Base-by-base conservation (phyloP, 2,888 invertebrate genomes). In the Ectropis crepuscularia region DNA sequence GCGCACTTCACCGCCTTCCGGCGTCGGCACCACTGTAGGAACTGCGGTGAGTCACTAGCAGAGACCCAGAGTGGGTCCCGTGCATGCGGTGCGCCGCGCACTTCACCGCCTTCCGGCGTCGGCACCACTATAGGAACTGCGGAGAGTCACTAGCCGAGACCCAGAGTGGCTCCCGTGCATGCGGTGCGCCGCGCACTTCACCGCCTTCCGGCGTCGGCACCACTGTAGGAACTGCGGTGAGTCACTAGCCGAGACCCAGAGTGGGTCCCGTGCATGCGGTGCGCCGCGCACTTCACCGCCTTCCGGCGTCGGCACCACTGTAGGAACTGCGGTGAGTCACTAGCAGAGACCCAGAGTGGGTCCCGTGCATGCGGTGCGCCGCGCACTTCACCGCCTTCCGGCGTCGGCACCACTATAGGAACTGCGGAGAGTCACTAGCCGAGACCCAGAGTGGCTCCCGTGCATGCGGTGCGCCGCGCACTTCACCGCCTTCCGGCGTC, bases 261-360 rank as follows among this genome's bases (percentile, higher is more conserved):
- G 58, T 99, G 99, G 99, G 96, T 99, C 65, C 99, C 99, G 61
- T 99, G 99, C 88, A 98, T 98, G 96, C 95, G 97, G 43, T 99
- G 99, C 87, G 95, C 95, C 65, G 95, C 96, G 12, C 96, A 96
- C 75, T 99, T 99, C 92, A 99, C 98, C 5, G 97, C 99, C 70
- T 97, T 99, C 76, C 95, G 99, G 46, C 95, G 99, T 12, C 93
- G 99, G 8, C 99, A 99, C 86, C 99, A 99, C 88, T 99, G 99
- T 85, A 94, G 99, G 75, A 99, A 99, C 88, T 99, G 99, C 90
- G 99, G 99, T 86, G 53, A 4, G 16, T 28, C 1, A 28, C 16
- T 28, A 28, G 16, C 97, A 0, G 94, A 96, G 83, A 97, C 0
- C 98, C 98, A 0, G 95, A 96, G 58, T 99, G 99, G 99, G 96